Base-by-base conservation (phyloP, 1,140 invertebrate species). In the Drosophila pseudoobscura region DNA sequence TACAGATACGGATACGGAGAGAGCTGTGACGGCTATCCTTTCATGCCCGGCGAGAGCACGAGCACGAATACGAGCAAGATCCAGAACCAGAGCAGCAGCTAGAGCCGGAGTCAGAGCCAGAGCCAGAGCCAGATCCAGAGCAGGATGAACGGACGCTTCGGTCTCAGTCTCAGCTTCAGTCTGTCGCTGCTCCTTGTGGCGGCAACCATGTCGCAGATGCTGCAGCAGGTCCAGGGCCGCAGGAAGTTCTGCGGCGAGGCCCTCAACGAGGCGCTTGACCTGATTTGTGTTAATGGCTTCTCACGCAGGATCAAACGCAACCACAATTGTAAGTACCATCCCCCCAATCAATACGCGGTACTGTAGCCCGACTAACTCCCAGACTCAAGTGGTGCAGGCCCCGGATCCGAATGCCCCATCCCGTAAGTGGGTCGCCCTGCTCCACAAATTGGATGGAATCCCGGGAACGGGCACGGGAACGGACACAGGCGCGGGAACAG, bases 251-350 rank as follows among this genome's bases (percentile, higher is more conserved):
- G 83, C 61, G 83, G 83, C 43, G 78, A 88, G 2, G 63, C 68
- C n/a, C 56, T 88, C 22, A 79, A 56, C 64, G 61, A 70, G 20
- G 84, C 72, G n/a, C 68, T 88, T 58, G 78, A 88, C n/a, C 6
- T 74, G 45, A 83, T 88, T 52, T 88, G 83, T 70, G 61, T 72
- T 47, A 61, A 79, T 52, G 83, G 83, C 49, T 88, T 88, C 44
- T 57, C 72, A 41, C 61, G 53, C 35, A n/a, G 78, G 46, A 15
- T 74, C 6, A 63, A 45, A 43, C 76, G 82, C 46, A 70, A 65
- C 46, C 69, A 65, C 52, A 64, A 55, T 29, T 47, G 83, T 88
- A 79, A 88, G 83, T 77, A 45, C 0, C n/a, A n/a, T n/a, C 9
- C 31, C 9, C 8, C 35, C 17, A 22, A 11, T 6, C 35, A 29